Evolutionary conservation across 2,888 invertebrate species (phyloP), one percentile per base, ranked within the genome.

Genomic region (Augochlorella aurata): DNA sequence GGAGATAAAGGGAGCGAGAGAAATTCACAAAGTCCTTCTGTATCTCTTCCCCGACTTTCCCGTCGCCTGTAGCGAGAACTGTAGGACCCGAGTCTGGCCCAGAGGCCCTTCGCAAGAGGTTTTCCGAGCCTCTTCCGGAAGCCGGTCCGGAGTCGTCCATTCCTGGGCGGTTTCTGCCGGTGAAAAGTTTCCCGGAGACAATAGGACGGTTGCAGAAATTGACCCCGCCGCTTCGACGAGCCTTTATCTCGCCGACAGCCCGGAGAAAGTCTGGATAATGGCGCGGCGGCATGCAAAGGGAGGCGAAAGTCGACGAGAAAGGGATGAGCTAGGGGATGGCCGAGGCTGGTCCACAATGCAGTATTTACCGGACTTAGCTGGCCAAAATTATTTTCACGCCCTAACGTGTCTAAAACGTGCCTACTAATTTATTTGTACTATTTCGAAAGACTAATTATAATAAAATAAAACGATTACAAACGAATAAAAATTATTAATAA

Each of bases 141-240:
- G 38, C 38, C 38, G 3, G 7, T 4, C 7, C 38, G 38, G 38
- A 38, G 7, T 38, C 2, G 3, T 38, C 38, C 24, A 16, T n/a
- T 24, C 21, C 54, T 54, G 21, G 54, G 21, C 12, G 14, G 54
- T 12, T 24, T 5, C 54, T 14, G 21, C 54, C 5, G 24, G 8
- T 54, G 70, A 45, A 77, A 78, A 71, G 67, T 69, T 63, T 70
- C 54, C 14, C 24, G 29, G 58, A 77, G 73, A 85, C 85, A 85
- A 85, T 82, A 58, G 74, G 73, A 79, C 52, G 29, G 44, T 78
- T 44, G 49, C 74, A 54, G 70, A 65, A 85, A 77, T 85, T 85
- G 85, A 76, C 85, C 77, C 79, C 71, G 70, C 70, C 73, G 52
- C 73, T 70, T 58, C 52, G 58, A 45, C 66, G 61, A 24, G 75